Percentiles rank a stretch among this genome's conserved stretches.
Conservation (phyloP, 2,797 vertebrate genomes). For the Denticeps clupeoides region DNA sequence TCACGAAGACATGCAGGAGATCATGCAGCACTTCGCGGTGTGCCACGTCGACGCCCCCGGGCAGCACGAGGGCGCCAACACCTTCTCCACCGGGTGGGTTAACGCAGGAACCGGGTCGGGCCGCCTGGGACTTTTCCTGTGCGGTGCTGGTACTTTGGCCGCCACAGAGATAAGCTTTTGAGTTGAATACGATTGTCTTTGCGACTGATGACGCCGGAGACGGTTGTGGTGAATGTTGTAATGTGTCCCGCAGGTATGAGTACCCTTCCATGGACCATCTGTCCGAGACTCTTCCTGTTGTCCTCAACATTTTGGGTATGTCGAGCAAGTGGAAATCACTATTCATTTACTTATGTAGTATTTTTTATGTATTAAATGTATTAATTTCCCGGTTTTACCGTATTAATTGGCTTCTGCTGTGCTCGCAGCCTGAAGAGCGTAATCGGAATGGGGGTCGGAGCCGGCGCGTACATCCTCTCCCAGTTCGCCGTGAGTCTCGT, state of each 20-base stretch:
- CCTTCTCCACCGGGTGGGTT: conserved; percentile 83
- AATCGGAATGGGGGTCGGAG: conserved; percentile 86
- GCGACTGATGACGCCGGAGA: too few species aligned
- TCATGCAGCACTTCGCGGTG: conserved; percentile 93
- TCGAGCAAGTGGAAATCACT: too few species aligned
- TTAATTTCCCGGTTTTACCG: conserved; percentile 1
- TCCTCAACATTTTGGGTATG: conserved; percentile 94
- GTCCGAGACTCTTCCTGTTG: conserved; percentile 80
- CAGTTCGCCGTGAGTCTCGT: conserved; percentile 83
- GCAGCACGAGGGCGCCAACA: conserved; percentile 81
- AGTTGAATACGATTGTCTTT: too few species aligned
- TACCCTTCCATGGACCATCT: conserved; percentile 98
- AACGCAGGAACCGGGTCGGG: conserved; percentile 22
- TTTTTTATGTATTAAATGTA: background rate
- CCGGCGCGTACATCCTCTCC: conserved; percentile 85
- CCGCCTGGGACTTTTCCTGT: background rate
- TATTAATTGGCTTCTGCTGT: conserved; percentile 1
- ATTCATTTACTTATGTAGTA: too few species aligned
- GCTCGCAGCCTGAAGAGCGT: conserved; percentile 75
- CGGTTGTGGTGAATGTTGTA: too few species aligned
- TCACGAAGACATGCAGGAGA: conserved; percentile 95
- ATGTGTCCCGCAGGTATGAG: conserved; percentile 72
- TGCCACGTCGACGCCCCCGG: conserved; percentile 92
- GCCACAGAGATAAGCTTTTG: background rate
- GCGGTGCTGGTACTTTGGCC: background rate